A percentile compares a stretch with the other conserved stretches of the same genome.
phyloP scores from a whole-genome alignment of 2,888 invertebrate species.

The Cerceris rybyensis region DNA sequence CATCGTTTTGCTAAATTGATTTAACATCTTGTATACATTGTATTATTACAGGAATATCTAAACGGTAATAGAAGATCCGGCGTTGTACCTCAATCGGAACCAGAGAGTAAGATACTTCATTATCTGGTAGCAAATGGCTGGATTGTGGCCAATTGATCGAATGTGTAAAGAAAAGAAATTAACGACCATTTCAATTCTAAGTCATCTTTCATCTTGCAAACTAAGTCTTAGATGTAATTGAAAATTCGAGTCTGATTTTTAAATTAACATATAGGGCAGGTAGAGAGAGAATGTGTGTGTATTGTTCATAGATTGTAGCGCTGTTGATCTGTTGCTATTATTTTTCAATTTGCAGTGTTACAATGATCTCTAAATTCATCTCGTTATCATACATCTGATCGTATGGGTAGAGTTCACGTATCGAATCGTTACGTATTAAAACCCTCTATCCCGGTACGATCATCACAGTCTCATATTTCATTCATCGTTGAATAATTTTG shows the following conservation, averaged over 20 bases:
- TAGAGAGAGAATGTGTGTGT: conserved; percentile 43
- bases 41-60: conserved; percentile 77
- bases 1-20: background rate
- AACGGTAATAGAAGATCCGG: conserved; percentile 78
- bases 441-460: conserved; percentile 1
- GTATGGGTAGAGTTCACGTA: conserved; percentile 5
- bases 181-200: conserved; percentile 68
- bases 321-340: conserved; percentile 22
- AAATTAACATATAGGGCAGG: conserved; percentile 49
- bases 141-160: conserved; percentile 81
- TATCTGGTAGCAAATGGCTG: conserved; percentile 84
- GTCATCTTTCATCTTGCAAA: conserved; percentile 70
- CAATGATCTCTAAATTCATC: background rate
- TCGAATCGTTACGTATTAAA: conserved; percentile 1
- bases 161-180: conserved; percentile 50
- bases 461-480: conserved; percentile 14
- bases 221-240: conserved; percentile 64
- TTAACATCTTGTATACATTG: background rate
- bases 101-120: conserved; percentile 83
- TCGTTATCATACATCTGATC: background rate
- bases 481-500: conserved; percentile 23
- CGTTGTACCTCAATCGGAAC: conserved; percentile 83
- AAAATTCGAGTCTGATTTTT: conserved; percentile 58
- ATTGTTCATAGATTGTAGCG: conserved; percentile 28
- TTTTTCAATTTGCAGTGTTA: conserved; percentile 2